Conservation (phyloP, 2,888 invertebrate species). For the Drosophila subquinaria region DNA sequence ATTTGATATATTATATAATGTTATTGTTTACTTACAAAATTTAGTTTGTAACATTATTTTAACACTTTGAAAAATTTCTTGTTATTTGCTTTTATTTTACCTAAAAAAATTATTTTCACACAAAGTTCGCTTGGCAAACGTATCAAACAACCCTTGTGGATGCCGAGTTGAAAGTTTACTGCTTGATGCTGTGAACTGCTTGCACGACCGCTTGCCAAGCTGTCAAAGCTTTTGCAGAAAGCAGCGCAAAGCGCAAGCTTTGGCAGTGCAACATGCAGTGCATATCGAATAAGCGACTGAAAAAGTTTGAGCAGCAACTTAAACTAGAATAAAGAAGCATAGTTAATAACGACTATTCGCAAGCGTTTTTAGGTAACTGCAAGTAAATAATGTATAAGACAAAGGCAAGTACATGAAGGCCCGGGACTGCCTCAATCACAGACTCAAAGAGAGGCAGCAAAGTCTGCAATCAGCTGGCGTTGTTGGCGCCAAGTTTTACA, state of each 20-base stretch:
- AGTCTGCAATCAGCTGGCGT: neutral
- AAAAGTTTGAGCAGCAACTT: neutral
- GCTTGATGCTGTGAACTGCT: constrained; percentile 31
- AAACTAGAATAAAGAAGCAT: neutral
- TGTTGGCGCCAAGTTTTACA: constrained; percentile 18
- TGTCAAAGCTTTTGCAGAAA: neutral
- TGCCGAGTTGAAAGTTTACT: neutral
- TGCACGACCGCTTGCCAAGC: constrained; percentile 8
- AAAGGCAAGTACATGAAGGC: constrained; percentile 11
- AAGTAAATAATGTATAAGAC: neutral
- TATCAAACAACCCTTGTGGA: constrained; percentile 21
- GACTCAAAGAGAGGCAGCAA: neutral
- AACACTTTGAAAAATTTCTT: too few species aligned
- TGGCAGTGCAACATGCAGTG: neutral
- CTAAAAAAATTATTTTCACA: too few species aligned
- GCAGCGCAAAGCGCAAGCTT: constrained; percentile 13
- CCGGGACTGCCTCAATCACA: neutral
- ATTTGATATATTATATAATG: too few species aligned
- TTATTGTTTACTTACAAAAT: too few species aligned
- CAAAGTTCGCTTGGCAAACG: neutral
- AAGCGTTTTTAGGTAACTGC: neutral
- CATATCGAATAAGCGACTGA: neutral
- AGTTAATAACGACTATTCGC: neutral
- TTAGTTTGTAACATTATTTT: too few species aligned
- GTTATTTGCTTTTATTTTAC: too few species aligned